phyloP scores from a whole-genome alignment of 1,140 invertebrate species.

The Gonatopus flavifemur region DNA sequence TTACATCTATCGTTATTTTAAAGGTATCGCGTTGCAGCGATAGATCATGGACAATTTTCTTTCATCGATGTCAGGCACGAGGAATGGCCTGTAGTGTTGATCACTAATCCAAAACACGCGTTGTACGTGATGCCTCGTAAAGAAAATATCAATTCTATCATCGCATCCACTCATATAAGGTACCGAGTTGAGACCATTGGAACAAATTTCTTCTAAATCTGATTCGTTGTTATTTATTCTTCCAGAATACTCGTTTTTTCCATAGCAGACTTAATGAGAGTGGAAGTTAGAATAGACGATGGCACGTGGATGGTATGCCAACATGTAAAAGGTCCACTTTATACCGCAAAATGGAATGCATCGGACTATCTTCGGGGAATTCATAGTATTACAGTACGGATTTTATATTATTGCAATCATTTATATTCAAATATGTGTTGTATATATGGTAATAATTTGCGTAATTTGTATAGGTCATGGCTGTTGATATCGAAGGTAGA shows the following conservation, averaged over 20 bases:
- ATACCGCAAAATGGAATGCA: constrained; percentile 72
- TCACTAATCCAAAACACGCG: constrained; percentile 89
- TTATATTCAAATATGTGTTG: not conserved
- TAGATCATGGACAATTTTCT: constrained; percentile 90
- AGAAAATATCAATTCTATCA: constrained; percentile 72
- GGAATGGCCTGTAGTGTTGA: constrained; percentile 79
- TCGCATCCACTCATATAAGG: constrained; percentile 78
- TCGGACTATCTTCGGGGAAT: constrained; percentile 66
- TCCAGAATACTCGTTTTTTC: constrained; percentile 77
- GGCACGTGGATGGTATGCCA: constrained; percentile 65
- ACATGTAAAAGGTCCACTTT: constrained; percentile 69
- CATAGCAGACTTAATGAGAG: constrained; percentile 62
- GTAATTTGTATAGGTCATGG: constrained; percentile 59
- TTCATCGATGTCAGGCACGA: constrained; percentile 79
- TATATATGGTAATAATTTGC: constrained; percentile 4
- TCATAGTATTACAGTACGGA: constrained; percentile 69
- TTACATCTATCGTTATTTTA: not conserved
- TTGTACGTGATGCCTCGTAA: constrained; percentile 70
- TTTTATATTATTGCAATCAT: not conserved
- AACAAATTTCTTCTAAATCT: constrained; percentile 1
- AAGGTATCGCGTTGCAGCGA: constrained; percentile 77
- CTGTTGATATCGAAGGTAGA: constrained; percentile 64
- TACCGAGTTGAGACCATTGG: constrained; percentile 35
- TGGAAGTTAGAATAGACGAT: constrained; percentile 69
- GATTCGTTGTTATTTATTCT: constrained; percentile 1